phyloP scores from a whole-genome alignment of 2,113 vertebrate species.

The Mobula birostris region DNA sequence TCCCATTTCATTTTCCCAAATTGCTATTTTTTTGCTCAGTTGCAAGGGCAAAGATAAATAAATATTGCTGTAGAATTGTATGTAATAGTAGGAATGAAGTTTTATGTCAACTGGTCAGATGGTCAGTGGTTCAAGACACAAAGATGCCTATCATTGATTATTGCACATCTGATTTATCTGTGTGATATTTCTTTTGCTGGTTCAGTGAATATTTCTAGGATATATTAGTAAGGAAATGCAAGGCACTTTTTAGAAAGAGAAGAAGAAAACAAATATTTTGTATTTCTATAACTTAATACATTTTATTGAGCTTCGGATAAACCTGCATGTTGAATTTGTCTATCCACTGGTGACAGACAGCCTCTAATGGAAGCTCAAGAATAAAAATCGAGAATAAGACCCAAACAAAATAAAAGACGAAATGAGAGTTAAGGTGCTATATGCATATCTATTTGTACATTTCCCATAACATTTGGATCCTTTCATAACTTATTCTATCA shows the following conservation, averaged over 20 bases:
- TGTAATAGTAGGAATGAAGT: neutral
- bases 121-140: neutral
- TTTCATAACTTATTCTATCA: neutral
- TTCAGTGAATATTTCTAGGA: neutral
- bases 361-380: neutral
- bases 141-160: neutral
- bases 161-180: neutral
- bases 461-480: conserved; percentile 7
- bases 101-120: neutral
- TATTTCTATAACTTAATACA: neutral
- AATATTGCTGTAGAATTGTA: neutral
- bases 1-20: neutral
- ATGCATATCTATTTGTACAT: conserved; percentile 17
- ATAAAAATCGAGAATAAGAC: neutral
- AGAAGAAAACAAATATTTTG: neutral
- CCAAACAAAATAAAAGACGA: neutral
- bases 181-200: neutral
- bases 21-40: neutral
- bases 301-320: neutral
- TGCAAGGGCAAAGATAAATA: neutral
- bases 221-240: neutral
- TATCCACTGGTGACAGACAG: neutral
- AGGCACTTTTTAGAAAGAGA: neutral
- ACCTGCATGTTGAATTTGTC: neutral
- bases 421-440: neutral